Evolutionary conservation across 2,888 invertebrate genomes (phyloP).

Genomic region (Dioctria rufipes): DNA sequence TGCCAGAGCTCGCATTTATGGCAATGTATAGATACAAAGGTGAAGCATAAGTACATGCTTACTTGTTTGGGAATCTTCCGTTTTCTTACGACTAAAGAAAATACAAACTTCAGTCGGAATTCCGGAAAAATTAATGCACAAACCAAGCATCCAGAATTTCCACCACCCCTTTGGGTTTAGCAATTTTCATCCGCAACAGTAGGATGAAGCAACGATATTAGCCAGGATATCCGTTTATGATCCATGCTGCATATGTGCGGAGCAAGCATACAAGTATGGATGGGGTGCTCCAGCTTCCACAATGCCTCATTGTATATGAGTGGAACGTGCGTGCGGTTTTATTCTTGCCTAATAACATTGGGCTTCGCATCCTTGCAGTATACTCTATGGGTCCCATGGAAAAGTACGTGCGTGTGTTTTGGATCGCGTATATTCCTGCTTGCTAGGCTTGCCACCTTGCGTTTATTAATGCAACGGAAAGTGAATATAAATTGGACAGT

Average conservation of each 20-base stretch:
- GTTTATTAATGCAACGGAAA: constrained; percentile 58
- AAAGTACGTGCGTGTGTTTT: constrained; percentile 23
- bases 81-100: neutral
- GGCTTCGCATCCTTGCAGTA: constrained; percentile 10
- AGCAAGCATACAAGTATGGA: neutral
- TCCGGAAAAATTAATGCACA: constrained; percentile 33
- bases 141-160: neutral
- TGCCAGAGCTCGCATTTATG: neutral
- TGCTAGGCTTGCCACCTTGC: constrained; percentile 32
- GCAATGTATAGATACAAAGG: neutral
- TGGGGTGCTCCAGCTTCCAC: neutral
- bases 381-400: neutral
- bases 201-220: constrained; percentile 27
- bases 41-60: neutral
- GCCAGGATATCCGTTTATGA: constrained; percentile 50
- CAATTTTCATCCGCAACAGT: neutral
- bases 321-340: constrained; percentile 35
- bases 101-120: neutral
- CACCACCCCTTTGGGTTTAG: neutral
- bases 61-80: neutral
- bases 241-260: constrained; percentile 16
- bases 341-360: constrained; percentile 12
- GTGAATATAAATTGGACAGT: constrained; percentile 58
- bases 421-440: constrained; percentile 2
- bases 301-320: constrained; percentile 37